A percentile compares a stretch with the other conserved stretches of the same genome.
Conservation (phyloP, 2,888 invertebrate genomes). For the Epinotia bilunana region DNA sequence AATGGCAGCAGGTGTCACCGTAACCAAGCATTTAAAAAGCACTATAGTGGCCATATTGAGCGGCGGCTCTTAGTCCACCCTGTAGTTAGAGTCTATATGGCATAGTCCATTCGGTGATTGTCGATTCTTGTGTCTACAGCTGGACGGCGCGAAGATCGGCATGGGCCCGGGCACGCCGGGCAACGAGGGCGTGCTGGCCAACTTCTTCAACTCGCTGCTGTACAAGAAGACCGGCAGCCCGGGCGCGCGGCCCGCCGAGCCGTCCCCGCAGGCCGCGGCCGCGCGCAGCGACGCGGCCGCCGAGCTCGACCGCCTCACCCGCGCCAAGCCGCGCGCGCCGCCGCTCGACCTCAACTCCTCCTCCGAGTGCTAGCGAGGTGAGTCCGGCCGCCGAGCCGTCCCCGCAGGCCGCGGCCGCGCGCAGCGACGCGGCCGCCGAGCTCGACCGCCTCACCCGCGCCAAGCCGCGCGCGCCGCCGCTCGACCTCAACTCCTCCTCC, state of each 20-base stretch:
- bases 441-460: constrained; percentile 93
- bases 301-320: constrained; percentile 94
- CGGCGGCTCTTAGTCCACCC: no score
- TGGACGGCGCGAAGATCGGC: constrained; percentile 90
- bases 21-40: no score
- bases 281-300: constrained; percentile 96
- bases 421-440: constrained; percentile 96
- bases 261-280: constrained; percentile 81
- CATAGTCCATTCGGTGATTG: no score
- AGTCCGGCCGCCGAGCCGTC: constrained; percentile 83
- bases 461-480: constrained; percentile 88
- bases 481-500: constrained; percentile 83
- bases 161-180: constrained; percentile 89
- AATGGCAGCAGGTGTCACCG: no score
- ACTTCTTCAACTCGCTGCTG: constrained; percentile 98
- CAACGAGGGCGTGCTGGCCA: constrained; percentile 96
- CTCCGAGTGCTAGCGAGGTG: constrained; percentile 60
- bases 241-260: constrained; percentile 85
- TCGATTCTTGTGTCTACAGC: constrained; percentile 72
- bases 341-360: constrained; percentile 84
- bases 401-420: constrained; percentile 86
- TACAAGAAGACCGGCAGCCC: constrained; percentile 95
- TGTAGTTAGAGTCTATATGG: no score
- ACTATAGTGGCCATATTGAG: no score
- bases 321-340: constrained; percentile 89